These are phyloP conservation scores for Malurus leucopterus DNA, from an alignment of 2,797 vertebrate genomes.

Conservation along the genomic window DNA sequence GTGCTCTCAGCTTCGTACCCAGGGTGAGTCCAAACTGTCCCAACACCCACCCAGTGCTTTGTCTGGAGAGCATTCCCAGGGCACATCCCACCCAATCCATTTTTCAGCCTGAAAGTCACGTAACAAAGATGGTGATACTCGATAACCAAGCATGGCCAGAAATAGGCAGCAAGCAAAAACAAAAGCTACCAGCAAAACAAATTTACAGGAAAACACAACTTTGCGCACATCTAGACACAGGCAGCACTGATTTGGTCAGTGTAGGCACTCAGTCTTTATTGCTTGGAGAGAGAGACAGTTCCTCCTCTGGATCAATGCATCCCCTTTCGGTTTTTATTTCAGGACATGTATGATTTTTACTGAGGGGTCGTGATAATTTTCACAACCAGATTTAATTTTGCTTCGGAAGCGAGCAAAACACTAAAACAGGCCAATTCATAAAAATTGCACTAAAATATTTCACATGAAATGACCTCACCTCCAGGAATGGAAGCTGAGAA, in stretches of 20 bases:
- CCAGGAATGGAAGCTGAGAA: background rate
- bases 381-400: background rate
- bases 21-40: slow-evolving; percentile 15
- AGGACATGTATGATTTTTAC: background rate
- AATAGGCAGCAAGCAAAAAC: background rate
- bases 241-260: background rate
- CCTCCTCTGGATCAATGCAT: background rate
- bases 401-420: background rate
- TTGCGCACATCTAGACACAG: background rate
- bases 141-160: rapidly evolving
- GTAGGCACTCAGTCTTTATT: background rate
- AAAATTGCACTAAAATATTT: background rate
- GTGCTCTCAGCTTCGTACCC: background rate
- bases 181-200: background rate
- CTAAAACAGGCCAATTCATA: background rate
- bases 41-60: background rate
- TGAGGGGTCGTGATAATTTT: background rate
- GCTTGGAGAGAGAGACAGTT: background rate
- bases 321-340: background rate
- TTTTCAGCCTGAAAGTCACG: background rate
- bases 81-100: background rate
- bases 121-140: background rate
- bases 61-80: slow-evolving; percentile 28
- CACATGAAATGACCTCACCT: background rate
- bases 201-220: background rate